Conservation (phyloP, 1,140 invertebrate species). For the Drosophila varians region DNA sequence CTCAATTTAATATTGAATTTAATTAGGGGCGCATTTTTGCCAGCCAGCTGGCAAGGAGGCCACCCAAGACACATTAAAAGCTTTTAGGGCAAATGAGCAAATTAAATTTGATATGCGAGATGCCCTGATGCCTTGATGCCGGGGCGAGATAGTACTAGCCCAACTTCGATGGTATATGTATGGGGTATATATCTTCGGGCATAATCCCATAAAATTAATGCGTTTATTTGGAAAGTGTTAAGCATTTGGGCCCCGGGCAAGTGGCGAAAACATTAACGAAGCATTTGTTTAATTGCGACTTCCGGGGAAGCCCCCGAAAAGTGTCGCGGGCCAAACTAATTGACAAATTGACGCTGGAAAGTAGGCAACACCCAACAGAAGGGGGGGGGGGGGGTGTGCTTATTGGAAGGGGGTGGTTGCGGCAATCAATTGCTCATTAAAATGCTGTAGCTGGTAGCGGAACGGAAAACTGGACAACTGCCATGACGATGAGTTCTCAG, state of each 20-base stretch:
- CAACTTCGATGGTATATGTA: neutral
- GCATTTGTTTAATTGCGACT: constrained; percentile 69
- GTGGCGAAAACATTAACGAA: constrained; percentile 4
- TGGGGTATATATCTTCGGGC: constrained; percentile 18
- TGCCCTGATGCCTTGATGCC: constrained; percentile 5
- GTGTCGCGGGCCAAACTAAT: constrained; percentile 65
- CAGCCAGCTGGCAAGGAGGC: constrained; percentile 12
- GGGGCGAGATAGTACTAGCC: constrained; percentile 7
- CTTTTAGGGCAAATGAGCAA: constrained; percentile 81
- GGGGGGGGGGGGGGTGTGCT: neutral
- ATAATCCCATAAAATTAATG: constrained; percentile 80
- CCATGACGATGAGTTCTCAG: constrained; percentile 5
- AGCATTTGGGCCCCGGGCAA: constrained; percentile 38
- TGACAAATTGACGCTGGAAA: constrained; percentile 64
- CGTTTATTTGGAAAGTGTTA: constrained; percentile 81
- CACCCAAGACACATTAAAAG: constrained; percentile 76
- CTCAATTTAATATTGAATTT: constrained; percentile 83
- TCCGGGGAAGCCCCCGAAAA: constrained; percentile 28
- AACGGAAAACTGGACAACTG: neutral
- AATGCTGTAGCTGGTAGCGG: constrained; percentile 34
- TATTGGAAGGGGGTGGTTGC: too few species aligned
- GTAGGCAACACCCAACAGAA: constrained; percentile 6
- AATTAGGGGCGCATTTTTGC: constrained; percentile 79
- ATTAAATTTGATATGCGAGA: constrained; percentile 81
- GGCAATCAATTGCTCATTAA: constrained; percentile 77